Base-by-base conservation (phyloP, 2,888 invertebrate genomes). In the Scaptomyza parva region DNA sequence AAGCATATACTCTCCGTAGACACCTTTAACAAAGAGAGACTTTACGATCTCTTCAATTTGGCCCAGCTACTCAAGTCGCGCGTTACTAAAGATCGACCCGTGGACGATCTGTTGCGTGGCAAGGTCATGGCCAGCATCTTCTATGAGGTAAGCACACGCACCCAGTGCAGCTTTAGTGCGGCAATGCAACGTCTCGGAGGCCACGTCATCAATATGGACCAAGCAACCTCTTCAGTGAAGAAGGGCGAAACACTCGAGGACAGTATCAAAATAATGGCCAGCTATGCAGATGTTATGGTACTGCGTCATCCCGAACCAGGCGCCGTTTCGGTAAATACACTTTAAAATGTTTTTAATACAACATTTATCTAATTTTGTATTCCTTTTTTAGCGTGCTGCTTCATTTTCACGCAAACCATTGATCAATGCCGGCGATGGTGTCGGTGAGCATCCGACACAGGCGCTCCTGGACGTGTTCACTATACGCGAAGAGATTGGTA, bases 141-240 rank as follows among this genome's bases (percentile, higher is more conserved):
- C 92, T 99, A 98, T 92, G 99, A 99, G 93, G 98, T 96, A 0
- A 99, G 98, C 90, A 99, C 99, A 0, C 94, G 99, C 66, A 99
- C 99, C 0, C 96, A 96, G 83, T 97, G 97, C 90, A 99, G 99
- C 90, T 99, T 99, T 92, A 94, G 97, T 0, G 97, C 97, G 0
- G 99, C 99, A 0, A 99, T 99, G 98, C 96, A 97, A 90, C 93
- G 99, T 70, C 94, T 99, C 5, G 99, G 99, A 7, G 99, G 99
- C 0, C 94, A 95, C 22, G 98, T 99, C 0, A 95, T 98, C 79
- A 94, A 96, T 88, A 96, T 99, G 92, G 97, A 99, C 89, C 96
- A 96, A 78, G 94, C 95, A 0, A 96, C 95, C 67, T 99, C 99
- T 0, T 99, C 99, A 0, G 97, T 96, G 14, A 96, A 97, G 89